Base-by-base conservation (phyloP, 1,140 invertebrate genomes). In the Druon quercuslanigerum region DNA sequence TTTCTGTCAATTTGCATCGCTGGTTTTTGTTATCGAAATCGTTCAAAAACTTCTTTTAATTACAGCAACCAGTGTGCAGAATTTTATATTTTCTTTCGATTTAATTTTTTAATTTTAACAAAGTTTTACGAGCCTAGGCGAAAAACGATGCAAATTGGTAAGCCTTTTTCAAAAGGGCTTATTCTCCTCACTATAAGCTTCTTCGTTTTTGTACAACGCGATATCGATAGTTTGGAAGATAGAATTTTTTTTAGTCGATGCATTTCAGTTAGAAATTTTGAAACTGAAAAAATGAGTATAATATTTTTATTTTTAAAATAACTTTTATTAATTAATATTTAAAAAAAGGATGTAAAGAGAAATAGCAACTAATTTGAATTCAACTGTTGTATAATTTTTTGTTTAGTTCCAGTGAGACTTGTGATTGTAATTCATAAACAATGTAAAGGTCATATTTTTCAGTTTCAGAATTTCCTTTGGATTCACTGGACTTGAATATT, bases 201-300 rank as follows among this genome's bases (percentile, higher is more conserved):
- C 4, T 60, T 33, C 9, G 6, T 13, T 66, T 66, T 66, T 66
- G 60, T 66, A 66, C 60, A 66, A 66, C 20, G 25, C 33, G 60
- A 66, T 66, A 66, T 66, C 60, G 33, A 66, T 66, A 66, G 40
- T 40, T n/a, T 66, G 60, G 60, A 66, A 66, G 60, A 66, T 66
- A 66, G 16, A 66, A 40, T 66, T 66, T 46, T 66, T 19, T 56
- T 13, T 66, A 66, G 60, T 40, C 60, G 25, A 66, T 66, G 46
- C 16, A n/a, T 66, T 66, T 16, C 16, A 0, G 33, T 46, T 25
- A 14, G 8, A 33, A 25, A 66, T 66, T 66, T 16, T n/a, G 25
- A 66, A 66, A 66, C 33, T 66, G 57, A 60, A 33, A 33, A n/a
- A n/a, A 2, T n/a, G 2, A 40, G 40, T 51, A 7, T 71, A 54